A percentile compares a stretch with the other conserved stretches of the same genome.
phyloP scores from a whole-genome alignment of 23 tunicate species.

The Styela plicata region DNA sequence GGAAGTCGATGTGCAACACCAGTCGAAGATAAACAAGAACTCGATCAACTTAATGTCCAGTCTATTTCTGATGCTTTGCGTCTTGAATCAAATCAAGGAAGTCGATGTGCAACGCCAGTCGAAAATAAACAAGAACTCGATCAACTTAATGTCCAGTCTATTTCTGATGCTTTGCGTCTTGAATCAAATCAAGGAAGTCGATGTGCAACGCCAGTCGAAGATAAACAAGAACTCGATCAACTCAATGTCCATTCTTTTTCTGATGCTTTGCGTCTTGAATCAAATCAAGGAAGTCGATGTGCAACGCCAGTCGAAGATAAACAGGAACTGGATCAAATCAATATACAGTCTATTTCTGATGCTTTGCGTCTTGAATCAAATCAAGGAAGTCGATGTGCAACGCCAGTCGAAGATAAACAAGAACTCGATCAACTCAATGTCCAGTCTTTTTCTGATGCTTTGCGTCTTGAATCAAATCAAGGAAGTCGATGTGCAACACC shows the following conservation, averaged over 20 bases:
- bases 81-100: neutral
- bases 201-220: neutral
- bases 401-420: neutral
- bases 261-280: neutral
- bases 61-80: neutral
- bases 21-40: neutral
- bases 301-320: neutral
- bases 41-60: neutral
- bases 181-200: neutral
- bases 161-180: neutral
- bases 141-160: neutral
- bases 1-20: neutral
- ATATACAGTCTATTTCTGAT: neutral
- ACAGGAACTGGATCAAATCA: neutral
- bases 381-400: neutral
- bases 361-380: neutral
- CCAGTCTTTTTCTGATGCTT: neutral
- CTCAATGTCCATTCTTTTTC: neutral
- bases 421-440: neutral
- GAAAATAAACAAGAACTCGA: neutral
- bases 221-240: neutral
- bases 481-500: neutral
- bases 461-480: neutral
- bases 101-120: neutral
- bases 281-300: neutral